Evolutionary conservation across 2,888 invertebrate genomes (phyloP).

Genomic region (Drosophila nr. perissopoda): DNA sequence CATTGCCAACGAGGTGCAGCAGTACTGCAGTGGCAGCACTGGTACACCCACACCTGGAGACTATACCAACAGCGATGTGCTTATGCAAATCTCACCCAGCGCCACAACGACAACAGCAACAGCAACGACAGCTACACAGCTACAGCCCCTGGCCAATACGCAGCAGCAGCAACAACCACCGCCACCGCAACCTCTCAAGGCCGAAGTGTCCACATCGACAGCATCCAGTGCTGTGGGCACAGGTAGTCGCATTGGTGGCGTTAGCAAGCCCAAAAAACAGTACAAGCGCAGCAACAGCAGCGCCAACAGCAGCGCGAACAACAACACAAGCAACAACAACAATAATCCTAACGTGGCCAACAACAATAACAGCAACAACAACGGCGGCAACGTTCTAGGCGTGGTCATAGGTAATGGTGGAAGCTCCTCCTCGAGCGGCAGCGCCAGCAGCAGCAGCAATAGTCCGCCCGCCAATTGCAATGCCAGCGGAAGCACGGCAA

Average conservation of each 20-base stretch:
- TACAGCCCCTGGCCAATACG: conserved; percentile 59
- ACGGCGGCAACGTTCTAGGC: conserved; percentile 43
- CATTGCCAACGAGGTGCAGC: conserved; percentile 92
- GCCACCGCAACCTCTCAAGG: conserved; percentile 64
- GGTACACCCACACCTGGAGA: conserved; percentile 82
- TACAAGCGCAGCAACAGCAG: conserved; percentile 87
- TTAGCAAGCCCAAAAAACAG: conserved; percentile 88
- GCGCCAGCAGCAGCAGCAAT: conserved; percentile 76
- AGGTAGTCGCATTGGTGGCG: conserved; percentile 77
- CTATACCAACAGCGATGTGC: conserved; percentile 73
- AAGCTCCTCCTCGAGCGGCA: conserved; percentile 71
- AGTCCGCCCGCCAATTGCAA: conserved; percentile 80
- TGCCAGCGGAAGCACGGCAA: conserved; percentile 70
- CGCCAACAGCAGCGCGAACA: conserved; percentile 84
- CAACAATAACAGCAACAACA: conserved; percentile 72
- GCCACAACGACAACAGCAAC: conserved; percentile 72
- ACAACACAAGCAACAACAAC: conserved; percentile 85
- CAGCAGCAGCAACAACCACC: conserved; percentile 53
- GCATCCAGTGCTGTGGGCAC: conserved; percentile 18
- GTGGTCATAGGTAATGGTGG: conserved; percentile 73
- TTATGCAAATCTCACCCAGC: conserved; percentile 84
- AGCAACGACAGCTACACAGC: conserved; percentile 48
- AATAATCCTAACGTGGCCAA: conserved; percentile 82
- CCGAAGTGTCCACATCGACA: conserved; percentile 87
- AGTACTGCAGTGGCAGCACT: conserved; percentile 86